Base-by-base conservation (phyloP, 2,888 invertebrate species). In the Hemistola chrysoprasaria region DNA sequence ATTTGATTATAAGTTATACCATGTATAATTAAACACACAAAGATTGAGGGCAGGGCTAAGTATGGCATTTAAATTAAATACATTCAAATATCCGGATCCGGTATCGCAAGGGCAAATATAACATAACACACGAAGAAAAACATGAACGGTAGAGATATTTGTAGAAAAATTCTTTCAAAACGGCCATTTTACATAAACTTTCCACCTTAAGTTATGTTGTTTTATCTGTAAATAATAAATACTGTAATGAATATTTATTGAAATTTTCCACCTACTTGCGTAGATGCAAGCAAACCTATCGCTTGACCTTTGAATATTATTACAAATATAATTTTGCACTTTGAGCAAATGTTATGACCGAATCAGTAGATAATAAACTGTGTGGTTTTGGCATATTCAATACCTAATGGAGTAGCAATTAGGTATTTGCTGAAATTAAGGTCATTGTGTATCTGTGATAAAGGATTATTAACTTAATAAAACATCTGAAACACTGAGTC, bases 221-320 rank as follows among this genome's bases (percentile, higher is more conserved):
- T n/a, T n/a, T n/a, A n/a, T n/a, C n/a, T n/a, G n/a, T n/a, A n/a
- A n/a, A n/a, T n/a, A n/a, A n/a, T n/a, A n/a, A n/a, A n/a, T n/a
- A n/a, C n/a, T n/a, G n/a, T n/a, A n/a, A n/a, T n/a, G 16, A 16
- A 16, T 16, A 16, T 16, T 16, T 16, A 16, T 16, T 16, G 22
- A 59, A 60, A 56, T 51, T 59, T 63, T 63, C 58, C 59, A 59
- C 33, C 43, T 36, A 32, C 30, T 32, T 22, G 35, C 37, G 53
- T 35, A 20, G 10, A 28, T 10, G 33, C 21, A 24, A 16, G 8
- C 11, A 10, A 8, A 39, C 27, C 29, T 27, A 31, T 16, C 22
- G 11, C 28, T 33, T 31, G 62, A 64, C 66, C 65, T 68, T 68
- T 66, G 7, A 25, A 33, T 42, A 50, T 50, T 56, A 65, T 60